Base-by-base conservation (phyloP, 30 jellyfish, hydroid and myxozoan species). In the Pelagia noctiluca region DNA sequence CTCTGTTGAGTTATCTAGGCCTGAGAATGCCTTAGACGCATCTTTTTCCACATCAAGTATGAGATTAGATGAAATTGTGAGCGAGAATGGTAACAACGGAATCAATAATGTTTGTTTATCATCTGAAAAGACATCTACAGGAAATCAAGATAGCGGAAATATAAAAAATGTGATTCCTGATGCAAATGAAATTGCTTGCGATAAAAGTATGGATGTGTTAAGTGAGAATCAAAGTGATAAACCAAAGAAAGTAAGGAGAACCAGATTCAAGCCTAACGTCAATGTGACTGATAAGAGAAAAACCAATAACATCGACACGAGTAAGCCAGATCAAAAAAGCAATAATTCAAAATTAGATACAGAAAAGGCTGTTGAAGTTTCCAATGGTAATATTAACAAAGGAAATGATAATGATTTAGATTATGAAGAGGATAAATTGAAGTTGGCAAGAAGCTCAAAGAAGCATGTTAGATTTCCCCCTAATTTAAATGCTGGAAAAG, bases 261-360 rank as follows among this genome's bases (percentile, higher is more conserved):
- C 78, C 0, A 66, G 78, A 66, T 66, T 66, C 54, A 66, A 66
- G 23, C 78, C 78, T 12, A 66, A 66, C 32, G 2, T 66, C 0
- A 18, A 22, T 66, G 22, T 8, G 22, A 54, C 26, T 5, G 24
- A 8, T 4, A 54, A 54, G 4, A 5, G 71, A 21, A 25, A 25
- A 26, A 16, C 4, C 11, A 3, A 34, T 8, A 66, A 66, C 16
- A 25, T 22, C 21, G 35, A 66, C 54, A 66, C n/a, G 23, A 18
- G 18, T 25, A 29, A 26, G 2, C 49, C 53, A 66, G 23, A 0
- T 28, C n/a, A n/a, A n/a, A 32, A 26, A 7, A 66, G 25, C 3
- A 71, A 13, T 18, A 23, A 35, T 71, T 12, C 2, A 19, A 42
- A 71, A 16, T 18, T 37, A 1, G 50, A 25, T 13, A 26, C 22